Evolutionary conservation across 1,140 invertebrate species (phyloP).

Genomic region (Octopus bimaculoides): DNA sequence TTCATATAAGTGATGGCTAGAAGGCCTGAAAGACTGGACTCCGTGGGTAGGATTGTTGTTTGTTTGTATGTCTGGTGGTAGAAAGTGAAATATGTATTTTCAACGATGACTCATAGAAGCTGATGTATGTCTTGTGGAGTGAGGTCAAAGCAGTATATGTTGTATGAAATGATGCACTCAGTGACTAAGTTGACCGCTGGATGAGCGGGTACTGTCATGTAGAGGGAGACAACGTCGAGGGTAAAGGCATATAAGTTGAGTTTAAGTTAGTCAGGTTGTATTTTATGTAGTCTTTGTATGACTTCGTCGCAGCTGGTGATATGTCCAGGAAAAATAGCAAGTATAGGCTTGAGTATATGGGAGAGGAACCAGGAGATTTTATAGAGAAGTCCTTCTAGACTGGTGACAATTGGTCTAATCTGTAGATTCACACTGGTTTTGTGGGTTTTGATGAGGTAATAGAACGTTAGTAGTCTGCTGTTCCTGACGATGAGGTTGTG

Average conservation of each 20-base stretch:
- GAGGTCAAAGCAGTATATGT: too few species aligned
- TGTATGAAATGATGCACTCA: too few species aligned
- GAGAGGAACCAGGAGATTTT: background rate
- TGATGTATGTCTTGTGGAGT: too few species aligned
- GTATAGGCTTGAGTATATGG: too few species aligned
- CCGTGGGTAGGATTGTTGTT: too few species aligned
- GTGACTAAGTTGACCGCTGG: too few species aligned
- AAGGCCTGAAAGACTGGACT: too few species aligned
- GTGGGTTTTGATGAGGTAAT: background rate
- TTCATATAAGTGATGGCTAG: too few species aligned
- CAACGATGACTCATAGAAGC: too few species aligned
- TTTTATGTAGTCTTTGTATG: background rate
- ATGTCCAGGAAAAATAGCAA: background rate
- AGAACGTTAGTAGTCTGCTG: background rate
- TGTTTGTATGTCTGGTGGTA: too few species aligned
- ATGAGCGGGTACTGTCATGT: background rate
- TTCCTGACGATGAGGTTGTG: background rate
- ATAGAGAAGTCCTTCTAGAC: background rate
- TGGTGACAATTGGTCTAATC: background rate
- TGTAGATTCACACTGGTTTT: background rate
- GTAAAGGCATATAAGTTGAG: background rate
- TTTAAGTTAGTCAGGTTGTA: background rate
- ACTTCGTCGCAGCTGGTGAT: background rate
- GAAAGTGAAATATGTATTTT: too few species aligned
- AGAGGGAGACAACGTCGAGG: background rate